Base-by-base conservation (phyloP, 2,888 invertebrate species). In the Xestia rhomboidea region DNA sequence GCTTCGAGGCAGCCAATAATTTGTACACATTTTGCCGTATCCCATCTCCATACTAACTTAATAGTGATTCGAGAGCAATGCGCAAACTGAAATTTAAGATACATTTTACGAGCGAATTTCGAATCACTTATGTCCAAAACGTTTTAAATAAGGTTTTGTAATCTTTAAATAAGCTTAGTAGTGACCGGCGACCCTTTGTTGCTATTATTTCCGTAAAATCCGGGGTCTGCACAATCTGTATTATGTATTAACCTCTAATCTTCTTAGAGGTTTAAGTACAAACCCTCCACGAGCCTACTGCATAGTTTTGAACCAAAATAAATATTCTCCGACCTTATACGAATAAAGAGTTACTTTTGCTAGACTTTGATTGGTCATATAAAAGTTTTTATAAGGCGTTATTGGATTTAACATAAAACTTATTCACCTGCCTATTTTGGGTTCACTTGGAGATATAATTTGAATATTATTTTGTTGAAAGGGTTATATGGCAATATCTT, bases 171-270 rank as follows among this genome's bases (percentile, higher is more conserved):
- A 76, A 70, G 80, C 69, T 84, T 82, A 71, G 68, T 62, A 51
- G 68, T 79, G 49, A 71, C 57, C 64, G 41, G 68, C 18, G 54
- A 73, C 70, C 75, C 75, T 76, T 79, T 76, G 73, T 72, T 71
- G 63, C 27, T 71, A 79, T 84, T 84, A 81, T 82, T 81, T 67
- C 68, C 38, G 44, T 60, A 46, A 77, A 76, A 71, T 79, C 68
- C 57, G 76, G 62, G 66, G 68, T 41, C 73, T 44, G 21, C 38
- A 24, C 70, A 73, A 79, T 77, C 46, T 73, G 71, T 75, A 73
- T 74, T 75, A 84, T 79, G 73, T 78, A 76, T 72, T 82, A 76
- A 76, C 64, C 41, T 72, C 62, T 88, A 88, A 87, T 86, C 89
- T 83, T 80, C 79, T 87, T 82, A 84, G 38, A 83, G 87, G 79